These are phyloP conservation scores for Nomada hirtipes DNA, from an alignment of 2,888 invertebrate genomes.

Conservation along the genomic window DNA sequence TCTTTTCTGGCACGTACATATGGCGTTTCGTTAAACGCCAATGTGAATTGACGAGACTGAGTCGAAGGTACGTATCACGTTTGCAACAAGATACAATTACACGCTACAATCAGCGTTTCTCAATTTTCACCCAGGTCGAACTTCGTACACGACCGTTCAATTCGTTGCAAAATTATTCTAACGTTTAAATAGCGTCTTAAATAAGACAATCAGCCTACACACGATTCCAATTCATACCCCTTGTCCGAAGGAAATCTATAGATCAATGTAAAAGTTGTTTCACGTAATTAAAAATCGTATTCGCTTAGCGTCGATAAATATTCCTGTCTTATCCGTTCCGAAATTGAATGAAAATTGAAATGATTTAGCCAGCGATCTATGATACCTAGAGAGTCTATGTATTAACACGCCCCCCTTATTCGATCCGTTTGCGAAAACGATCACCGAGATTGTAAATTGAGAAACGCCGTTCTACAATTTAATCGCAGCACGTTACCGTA, in stretches of 20 bases:
- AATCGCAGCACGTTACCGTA: conserved; percentile 6
- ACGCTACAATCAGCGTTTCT: conserved; percentile 43
- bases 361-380: not conserved
- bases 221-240: not conserved
- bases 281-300: conserved; percentile 22
- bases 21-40: conserved; percentile 64
- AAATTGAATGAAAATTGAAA: conserved; percentile 2
- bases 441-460: conserved; percentile 29
- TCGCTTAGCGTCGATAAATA: conserved; percentile 21
- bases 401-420: not conserved
- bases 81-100: conserved; percentile 53
- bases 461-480: conserved; percentile 43
- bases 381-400: not conserved
- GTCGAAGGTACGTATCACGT: conserved; percentile 64
- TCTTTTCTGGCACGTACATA: conserved; percentile 65
- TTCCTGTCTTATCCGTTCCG: not conserved
- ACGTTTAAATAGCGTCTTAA: conserved; percentile 16
- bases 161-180: conserved; percentile 12
- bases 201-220: not conserved
- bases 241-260: not conserved
- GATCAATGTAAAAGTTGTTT: not conserved
- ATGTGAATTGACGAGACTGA: conserved; percentile 71
- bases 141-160: not conserved
- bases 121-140: conserved; percentile 23
- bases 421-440: not conserved